Evolutionary conservation across 2,113 vertebrate species (phyloP).

Genomic region (Myxocyprinus asiaticus): DNA sequence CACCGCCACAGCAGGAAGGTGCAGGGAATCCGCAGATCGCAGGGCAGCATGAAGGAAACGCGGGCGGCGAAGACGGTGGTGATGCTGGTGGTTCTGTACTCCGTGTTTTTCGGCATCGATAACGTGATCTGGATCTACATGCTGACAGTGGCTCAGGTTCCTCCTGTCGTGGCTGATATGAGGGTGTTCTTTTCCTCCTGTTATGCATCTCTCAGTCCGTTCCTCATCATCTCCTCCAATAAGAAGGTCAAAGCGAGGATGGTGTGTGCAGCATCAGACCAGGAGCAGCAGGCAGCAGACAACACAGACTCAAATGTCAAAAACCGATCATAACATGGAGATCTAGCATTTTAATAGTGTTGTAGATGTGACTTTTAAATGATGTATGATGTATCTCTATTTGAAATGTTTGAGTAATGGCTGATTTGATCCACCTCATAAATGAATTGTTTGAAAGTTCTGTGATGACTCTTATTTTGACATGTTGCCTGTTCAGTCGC

Average conservation of each 20-base stretch:
- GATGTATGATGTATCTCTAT: not conserved
- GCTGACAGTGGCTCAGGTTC: constrained; percentile 74
- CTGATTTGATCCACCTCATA: constrained; percentile 30
- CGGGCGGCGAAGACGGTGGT: constrained; percentile 76
- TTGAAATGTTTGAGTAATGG: not conserved
- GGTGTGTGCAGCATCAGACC: constrained; percentile 61
- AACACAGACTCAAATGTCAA: constrained; percentile 61
- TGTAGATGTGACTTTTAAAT: too few relatives aligned
- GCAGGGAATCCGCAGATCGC: constrained; percentile 62
- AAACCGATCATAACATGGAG: constrained; percentile 36
- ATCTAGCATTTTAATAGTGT: not conserved
- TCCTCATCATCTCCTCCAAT: constrained; percentile 77
- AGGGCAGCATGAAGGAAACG: constrained; percentile 64
- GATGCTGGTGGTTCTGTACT: constrained; percentile 75
- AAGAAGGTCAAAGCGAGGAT: constrained; percentile 76
- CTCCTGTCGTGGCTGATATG: constrained; percentile 75
- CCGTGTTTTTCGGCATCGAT: constrained; percentile 78
- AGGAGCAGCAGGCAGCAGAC: constrained; percentile 49
- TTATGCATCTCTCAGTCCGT: constrained; percentile 75
- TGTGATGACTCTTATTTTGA: constrained; percentile 16
- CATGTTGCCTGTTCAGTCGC: not conserved
- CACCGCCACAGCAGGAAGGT: constrained; percentile 70
- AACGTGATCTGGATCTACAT: constrained; percentile 83
- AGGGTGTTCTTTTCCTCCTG: constrained; percentile 80
- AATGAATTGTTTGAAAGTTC: not conserved